Evolutionary conservation across 2,113 vertebrate species (phyloP).

Genomic region (Engraulis encrasicolus): DNA sequence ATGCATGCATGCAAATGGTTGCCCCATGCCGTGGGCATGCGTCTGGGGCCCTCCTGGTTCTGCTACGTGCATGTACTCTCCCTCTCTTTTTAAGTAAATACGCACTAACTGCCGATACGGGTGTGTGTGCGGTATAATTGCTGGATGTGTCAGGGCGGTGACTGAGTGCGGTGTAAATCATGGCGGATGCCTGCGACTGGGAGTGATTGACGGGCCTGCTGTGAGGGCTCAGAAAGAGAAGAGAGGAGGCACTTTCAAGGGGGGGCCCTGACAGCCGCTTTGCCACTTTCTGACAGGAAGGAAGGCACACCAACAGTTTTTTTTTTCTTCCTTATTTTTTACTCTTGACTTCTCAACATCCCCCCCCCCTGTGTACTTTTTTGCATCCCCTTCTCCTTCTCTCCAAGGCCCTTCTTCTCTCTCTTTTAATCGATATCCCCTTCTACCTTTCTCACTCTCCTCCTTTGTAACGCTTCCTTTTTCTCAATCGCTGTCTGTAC

Average conservation of each 20-base stretch:
- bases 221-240: background rate
- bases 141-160: background rate
- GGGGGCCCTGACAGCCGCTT: background rate
- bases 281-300: background rate
- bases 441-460: background rate
- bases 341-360: background rate
- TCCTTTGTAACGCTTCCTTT: background rate
- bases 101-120: background rate
- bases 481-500: background rate
- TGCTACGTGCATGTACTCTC: background rate
- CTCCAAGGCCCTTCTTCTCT: background rate
- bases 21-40: background rate
- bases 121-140: background rate
- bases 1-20: slow-evolving; percentile 17
- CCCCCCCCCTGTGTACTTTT: background rate
- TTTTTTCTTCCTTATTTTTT: background rate
- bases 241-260: background rate
- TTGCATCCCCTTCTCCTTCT: background rate
- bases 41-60: background rate
- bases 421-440: too few species aligned
- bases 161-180: background rate
- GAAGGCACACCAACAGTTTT: background rate
- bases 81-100: too few species aligned
- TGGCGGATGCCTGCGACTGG: background rate
- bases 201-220: background rate